A percentile compares a stretch with the other conserved stretches of the same genome.
Conservation (phyloP, 2,888 invertebrate species). For the Meliscaeva auricollis region DNA sequence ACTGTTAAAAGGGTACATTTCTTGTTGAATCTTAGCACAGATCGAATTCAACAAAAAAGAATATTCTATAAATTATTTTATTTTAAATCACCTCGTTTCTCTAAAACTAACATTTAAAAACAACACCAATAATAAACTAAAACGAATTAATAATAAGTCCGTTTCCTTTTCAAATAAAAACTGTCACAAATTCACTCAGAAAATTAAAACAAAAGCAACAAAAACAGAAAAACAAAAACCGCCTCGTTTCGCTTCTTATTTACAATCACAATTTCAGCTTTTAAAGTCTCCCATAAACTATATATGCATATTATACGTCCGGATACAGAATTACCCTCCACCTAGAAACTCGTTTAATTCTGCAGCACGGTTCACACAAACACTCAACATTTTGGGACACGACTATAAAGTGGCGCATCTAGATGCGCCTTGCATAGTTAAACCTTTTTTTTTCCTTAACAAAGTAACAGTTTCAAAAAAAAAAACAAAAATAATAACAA, state of each 20-base stretch:
- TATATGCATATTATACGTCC: constrained; percentile 16
- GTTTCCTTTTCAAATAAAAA: constrained; percentile 25
- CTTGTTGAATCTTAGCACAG: too few relatives aligned
- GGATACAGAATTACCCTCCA: constrained; percentile 45
- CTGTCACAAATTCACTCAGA: constrained; percentile 18
- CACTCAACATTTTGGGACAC: constrained; percentile 43
- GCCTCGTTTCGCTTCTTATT: constrained; percentile 16
- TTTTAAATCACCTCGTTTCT: too few relatives aligned
- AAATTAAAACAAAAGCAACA: constrained; percentile 1
- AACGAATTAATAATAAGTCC: too few relatives aligned
- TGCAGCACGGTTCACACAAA: constrained; percentile 58
- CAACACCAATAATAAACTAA: too few relatives aligned
- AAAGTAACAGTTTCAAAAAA: constrained; percentile 35
- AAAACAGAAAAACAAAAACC: too few relatives aligned
- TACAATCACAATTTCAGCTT: constrained; percentile 39
- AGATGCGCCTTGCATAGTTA: constrained; percentile 41
- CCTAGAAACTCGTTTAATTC: constrained; percentile 62
- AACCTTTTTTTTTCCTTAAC: constrained; percentile 33
- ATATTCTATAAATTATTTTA: too few relatives aligned
- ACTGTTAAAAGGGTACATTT: too few relatives aligned
- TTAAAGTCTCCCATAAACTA: constrained; percentile 51
- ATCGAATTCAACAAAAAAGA: too few relatives aligned
- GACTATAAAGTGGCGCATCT: constrained; percentile 55
- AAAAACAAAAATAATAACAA: background rate
- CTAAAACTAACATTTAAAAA: too few relatives aligned